Base-by-base conservation (phyloP, 2,888 invertebrate species). In the Drosophila mayaguana region DNA sequence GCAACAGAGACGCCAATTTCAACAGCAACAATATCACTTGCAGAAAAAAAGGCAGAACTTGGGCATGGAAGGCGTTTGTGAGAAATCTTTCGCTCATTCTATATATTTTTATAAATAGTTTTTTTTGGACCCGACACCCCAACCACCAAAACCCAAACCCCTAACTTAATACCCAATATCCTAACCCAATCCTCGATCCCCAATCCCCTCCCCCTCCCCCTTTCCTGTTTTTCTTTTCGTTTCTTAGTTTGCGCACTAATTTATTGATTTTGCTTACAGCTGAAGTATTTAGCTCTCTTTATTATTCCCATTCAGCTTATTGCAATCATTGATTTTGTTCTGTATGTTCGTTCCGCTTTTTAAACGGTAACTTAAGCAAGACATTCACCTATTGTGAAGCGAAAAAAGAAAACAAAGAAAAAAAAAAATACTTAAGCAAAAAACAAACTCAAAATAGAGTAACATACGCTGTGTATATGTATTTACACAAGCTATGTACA, bases 21-120 rank as follows among this genome's bases (percentile, higher is more conserved):
- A 4, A 32, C 61, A 2, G 14, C 45, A 16, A 51, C 65, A n/a
- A 18, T 14, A 34, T 4, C 50, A 14, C 7, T 40, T 9, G 28
- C 40, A 8, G 87, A 80, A 28, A 83, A 81, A 51, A 83, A 84
- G 74, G 72, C 51, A n/a, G 18, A 77, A 78, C 59, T 84, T 78
- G 73, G 65, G 34, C 43, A 66, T 54, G 59, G 45, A 45, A 18
- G 66, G 82, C 81, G 81, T 76, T 80, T 76, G 34, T 55, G 68
- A 70, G 64, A 75, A 51, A 28, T 67, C n/a, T 63, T 46, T 18
- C 38, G 46, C 68, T 48, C 71, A 55, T 59, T 66, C 59, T n/a
- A n/a, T n/a, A 60, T 53, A 67, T 50, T 45, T 63, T 45, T 54
- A 50, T 64, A 51, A 67, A 62, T 40, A 54, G 50, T 48, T 50